phyloP scores from a whole-genome alignment of 2,113 vertebrate species.

The Xyliphius kryptos region DNA sequence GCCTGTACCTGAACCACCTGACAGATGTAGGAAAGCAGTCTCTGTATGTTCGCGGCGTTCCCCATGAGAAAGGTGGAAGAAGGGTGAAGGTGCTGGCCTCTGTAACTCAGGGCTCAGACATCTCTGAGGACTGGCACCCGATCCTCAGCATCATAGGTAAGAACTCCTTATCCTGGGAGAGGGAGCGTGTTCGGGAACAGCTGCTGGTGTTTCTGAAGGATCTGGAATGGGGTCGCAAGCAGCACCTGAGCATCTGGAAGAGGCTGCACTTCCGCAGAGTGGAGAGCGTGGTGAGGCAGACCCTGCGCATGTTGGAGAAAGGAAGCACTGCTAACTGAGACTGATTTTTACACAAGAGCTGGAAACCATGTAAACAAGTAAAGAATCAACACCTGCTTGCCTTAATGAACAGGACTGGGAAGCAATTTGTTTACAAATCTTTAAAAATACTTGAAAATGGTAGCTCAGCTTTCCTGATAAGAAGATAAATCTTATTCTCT shows the following conservation, averaged over 20 bases:
- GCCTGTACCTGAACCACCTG: conserved; percentile 89
- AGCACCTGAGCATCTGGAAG: conserved; percentile 79
- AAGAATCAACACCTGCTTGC: too few species aligned
- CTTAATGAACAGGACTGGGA: too few species aligned
- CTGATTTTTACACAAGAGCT: too few species aligned
- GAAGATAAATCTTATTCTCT: too few species aligned
- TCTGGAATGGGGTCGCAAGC: conserved; percentile 77
- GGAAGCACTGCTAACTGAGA: conserved; percentile 23
- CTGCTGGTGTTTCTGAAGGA: conserved; percentile 79
- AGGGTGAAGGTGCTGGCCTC: conserved; percentile 77
- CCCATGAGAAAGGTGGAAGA: conserved; percentile 48
- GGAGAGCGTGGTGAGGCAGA: conserved; percentile 72
- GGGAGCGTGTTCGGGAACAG: conserved; percentile 67
- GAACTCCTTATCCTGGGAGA: conserved; percentile 82
- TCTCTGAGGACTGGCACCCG: conserved; percentile 81
- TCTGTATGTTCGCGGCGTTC: conserved; percentile 55
- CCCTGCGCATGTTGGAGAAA: conserved; percentile 61
- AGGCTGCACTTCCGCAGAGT: conserved; percentile 80
- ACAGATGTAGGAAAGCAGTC: conserved; percentile 79
- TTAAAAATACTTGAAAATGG: too few species aligned
- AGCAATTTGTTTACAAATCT: too few species aligned
- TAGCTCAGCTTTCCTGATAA: too few species aligned
- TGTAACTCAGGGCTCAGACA: conserved; percentile 75
- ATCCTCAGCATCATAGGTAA: conserved; percentile 77
- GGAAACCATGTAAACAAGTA: too few species aligned